Base-by-base conservation (phyloP, 2,113 vertebrate species). In the Tylochromis polylepis region DNA sequence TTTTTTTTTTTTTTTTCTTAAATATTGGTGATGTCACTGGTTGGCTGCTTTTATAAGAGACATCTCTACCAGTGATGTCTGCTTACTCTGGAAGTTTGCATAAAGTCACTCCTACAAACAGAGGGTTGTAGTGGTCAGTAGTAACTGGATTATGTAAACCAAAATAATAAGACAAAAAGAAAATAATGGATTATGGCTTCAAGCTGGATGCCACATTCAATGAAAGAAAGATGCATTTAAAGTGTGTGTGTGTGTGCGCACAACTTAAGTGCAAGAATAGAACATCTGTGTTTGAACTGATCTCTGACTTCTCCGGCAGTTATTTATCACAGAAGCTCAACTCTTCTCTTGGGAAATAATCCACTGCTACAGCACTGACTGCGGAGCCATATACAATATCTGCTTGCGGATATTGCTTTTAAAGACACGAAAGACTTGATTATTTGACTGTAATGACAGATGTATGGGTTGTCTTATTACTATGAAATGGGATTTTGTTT, bases 401-500 rank as follows among this genome's bases (percentile, higher is more conserved):
- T 81, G 46, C 38, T 59, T 81, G 11, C 27, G 2, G 34, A 84
- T 57, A 34, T 60, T 67, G 16, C 29, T 79, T 92, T 80, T 82
- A 14, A 29, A 49, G 53, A 85, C 70, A 24, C 57, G 14, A n/a
- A 38, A 78, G 27, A 72, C 34, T 14, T 67, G 57, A 67, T 70
- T 16, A 34, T 78, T 85, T 82, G 49, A 82, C 29, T 56, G 70
- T 34, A 49, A 38, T 67, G 55, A 36, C 79, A 3, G 31, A 62
- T 56, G 12, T 36, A 59, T 77, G 20, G 6, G 8, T 65, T 38
- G n/a, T 51, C 27, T 81, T 59, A 82, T 62, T 56, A 78, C 67
- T 70, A 12, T 82, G 12, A 89, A 85, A 84, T 85, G 80, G 75
- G 38, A 78, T 80, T 87, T 87, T 58, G 18, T 51, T 81, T 90